Conservation (phyloP, 1,140 invertebrate genomes). For the Eriocheir sinensis region DNA sequence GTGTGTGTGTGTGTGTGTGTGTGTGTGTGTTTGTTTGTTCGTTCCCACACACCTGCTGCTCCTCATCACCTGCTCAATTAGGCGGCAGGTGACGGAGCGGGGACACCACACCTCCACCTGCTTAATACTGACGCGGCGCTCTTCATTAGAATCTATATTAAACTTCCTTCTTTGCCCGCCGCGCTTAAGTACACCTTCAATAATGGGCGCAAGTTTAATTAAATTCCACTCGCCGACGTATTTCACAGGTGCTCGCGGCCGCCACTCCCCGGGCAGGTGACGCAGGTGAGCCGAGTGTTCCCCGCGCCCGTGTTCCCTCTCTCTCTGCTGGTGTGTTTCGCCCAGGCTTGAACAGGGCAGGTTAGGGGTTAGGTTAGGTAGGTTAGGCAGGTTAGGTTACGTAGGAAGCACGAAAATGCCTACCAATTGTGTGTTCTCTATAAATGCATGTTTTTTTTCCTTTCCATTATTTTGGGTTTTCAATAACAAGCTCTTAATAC, state of each 20-base stretch:
- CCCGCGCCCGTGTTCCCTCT: neutral
- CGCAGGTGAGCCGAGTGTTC: neutral
- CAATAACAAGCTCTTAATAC: too few species aligned
- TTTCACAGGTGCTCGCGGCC: neutral
- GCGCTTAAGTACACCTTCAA: constrained; percentile 11
- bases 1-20: neutral
- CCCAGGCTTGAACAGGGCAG: too few species aligned
- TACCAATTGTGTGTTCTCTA: too few species aligned
- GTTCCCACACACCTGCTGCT: neutral
- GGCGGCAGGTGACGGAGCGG: neutral
- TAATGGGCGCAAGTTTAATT: constrained; percentile 16
- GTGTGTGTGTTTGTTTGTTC: neutral
- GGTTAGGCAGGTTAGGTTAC: too few species aligned
- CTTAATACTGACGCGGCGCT: neutral
- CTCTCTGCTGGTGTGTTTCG: too few species aligned
- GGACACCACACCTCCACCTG: neutral
- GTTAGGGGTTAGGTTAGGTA: too few species aligned
- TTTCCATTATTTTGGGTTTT: too few species aligned
- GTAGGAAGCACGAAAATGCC: too few species aligned
- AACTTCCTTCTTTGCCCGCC: neutral
- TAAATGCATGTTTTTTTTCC: too few species aligned
- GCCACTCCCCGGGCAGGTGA: neutral
- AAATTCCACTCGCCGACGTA: neutral
- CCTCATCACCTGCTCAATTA: neutral
- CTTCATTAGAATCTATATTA: neutral